phyloP scores from a whole-genome alignment of 2,888 invertebrate species.

The Xanthia icteritia region DNA sequence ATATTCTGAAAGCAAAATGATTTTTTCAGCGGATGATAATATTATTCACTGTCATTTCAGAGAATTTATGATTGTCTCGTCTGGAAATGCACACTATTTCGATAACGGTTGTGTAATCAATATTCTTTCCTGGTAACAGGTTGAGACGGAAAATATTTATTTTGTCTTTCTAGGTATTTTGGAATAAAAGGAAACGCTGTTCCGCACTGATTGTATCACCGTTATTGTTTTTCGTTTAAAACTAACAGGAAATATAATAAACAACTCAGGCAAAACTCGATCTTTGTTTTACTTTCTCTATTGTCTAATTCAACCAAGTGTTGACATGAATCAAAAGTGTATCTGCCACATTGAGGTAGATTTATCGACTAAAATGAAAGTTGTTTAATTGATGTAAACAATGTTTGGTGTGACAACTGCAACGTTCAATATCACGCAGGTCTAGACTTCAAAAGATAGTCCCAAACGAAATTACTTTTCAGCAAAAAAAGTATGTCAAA shows the following conservation, averaged over 20 bases:
- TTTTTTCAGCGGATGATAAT: slow-evolving; percentile 8
- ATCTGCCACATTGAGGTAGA: slow-evolving; percentile 36
- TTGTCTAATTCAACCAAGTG: slow-evolving; percentile 23
- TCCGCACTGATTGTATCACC: slow-evolving; percentile 16
- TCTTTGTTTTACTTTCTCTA: slow-evolving; percentile 35
- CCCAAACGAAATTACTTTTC: background rate
- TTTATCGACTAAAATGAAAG: slow-evolving; percentile 54
- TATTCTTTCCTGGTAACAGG: background rate
- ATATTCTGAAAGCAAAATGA: slow-evolving; percentile 17
- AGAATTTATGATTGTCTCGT: slow-evolving; percentile 35
- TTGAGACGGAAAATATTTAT: slow-evolving; percentile 1
- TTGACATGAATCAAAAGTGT: slow-evolving; percentile 47
- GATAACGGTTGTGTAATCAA: slow-evolving; percentile 12
- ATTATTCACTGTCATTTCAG: slow-evolving; percentile 20
- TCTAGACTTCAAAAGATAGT: background rate
- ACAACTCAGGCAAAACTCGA: slow-evolving; percentile 17
- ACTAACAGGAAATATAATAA: slow-evolving; percentile 23
- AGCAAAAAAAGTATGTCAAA: slow-evolving; percentile 12
- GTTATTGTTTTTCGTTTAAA: slow-evolving; percentile 35
- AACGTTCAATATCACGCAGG: slow-evolving; percentile 31
- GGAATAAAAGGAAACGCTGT: slow-evolving; percentile 12
- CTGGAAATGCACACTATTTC: slow-evolving; percentile 37
- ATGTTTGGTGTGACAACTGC: slow-evolving; percentile 4
- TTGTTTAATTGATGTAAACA: slow-evolving; percentile 14
- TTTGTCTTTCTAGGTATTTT: background rate